Evolutionary conservation across 2,888 invertebrate species (phyloP), one percentile per base, ranked within the genome.

Genomic region (Heliconius sara): DNA sequence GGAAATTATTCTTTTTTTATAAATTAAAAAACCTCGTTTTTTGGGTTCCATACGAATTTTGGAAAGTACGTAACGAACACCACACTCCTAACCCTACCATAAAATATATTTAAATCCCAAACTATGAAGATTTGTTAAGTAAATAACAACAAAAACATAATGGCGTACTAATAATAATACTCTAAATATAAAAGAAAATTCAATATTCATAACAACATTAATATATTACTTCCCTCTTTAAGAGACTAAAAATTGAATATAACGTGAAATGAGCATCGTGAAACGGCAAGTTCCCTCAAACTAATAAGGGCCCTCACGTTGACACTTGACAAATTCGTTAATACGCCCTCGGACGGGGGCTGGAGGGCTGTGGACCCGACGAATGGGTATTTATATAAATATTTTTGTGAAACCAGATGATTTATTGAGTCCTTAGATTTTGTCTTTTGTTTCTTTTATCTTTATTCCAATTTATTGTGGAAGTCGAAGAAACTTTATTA

Each of bases 301-400:
- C 92, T 93, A 93, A 94, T 94, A 94, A 92, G 91, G 89, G 86
- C 89, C 86, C 88, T 75, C 84, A 83, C 88, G 88, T 87, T 93
- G 94, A 94, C 94, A 93, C 89, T 93, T 95, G 95, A 95, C 94
- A 95, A 94, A 95, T 95, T 93, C 92, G 93, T 92, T 93, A 94
- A 94, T 94, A 90, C 90, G 89, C 86, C 87, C 86, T 79, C 80
- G 82, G 74, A 73, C 79, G 78, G 80, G 82, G 80, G 80, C 75
- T 74, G 76, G 60, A n/a, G 22, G 10, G 68, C 57, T 72, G 74
- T 65, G 75, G 72, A 76, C 52, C 70, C 34, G 63, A 27, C 75
- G n/a, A 60, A 79, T 77, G 72, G 65, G 65, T 65, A 65, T 65
- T 65, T 73, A n/a, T 76, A 77, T 73, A 79, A 78, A 74, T 79